phyloP scores from a whole-genome alignment of 2,797 vertebrate genomes.

The Stomatorhinus walkeri region DNA sequence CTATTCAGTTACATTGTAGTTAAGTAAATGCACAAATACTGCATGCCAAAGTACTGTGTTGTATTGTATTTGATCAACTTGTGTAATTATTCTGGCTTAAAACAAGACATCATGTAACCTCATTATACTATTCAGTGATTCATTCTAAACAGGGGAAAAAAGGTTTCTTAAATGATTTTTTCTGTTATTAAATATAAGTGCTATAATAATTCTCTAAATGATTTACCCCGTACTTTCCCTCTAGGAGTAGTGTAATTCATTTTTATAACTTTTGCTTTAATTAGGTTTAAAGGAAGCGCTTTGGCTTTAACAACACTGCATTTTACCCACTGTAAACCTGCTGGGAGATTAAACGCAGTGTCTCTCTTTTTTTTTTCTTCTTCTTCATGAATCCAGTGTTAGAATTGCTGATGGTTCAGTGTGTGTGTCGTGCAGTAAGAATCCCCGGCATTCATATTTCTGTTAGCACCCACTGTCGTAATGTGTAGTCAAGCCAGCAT shows the following conservation, averaged over 20 bases:
- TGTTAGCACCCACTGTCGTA: not conserved
- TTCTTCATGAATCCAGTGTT: not conserved
- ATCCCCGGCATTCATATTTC: not conserved
- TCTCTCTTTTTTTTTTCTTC: not conserved
- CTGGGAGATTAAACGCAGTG: not conserved
- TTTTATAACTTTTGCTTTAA: not conserved
- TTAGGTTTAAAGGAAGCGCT: not conserved
- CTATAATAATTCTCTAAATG: conserved; percentile 14
- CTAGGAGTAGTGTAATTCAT: not conserved
- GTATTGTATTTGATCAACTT: not conserved
- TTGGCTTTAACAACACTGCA: not conserved
- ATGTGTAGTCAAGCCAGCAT: not conserved
- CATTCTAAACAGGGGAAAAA: not conserved
- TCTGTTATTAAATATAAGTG: not conserved
- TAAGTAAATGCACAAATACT: not conserved
- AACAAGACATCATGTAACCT: not conserved
- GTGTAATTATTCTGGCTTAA: not conserved
- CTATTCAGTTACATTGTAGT: not conserved
- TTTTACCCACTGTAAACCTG: not conserved
- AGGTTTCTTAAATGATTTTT: not conserved
- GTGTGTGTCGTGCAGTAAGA: not conserved
- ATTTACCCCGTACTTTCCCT: not conserved
- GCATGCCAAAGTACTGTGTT: not conserved
- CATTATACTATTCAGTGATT: not conserved
- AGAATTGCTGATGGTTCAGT: not conserved